Conservation (phyloP, 2,888 invertebrate genomes). For the Lissocephala sabroskyi region DNA sequence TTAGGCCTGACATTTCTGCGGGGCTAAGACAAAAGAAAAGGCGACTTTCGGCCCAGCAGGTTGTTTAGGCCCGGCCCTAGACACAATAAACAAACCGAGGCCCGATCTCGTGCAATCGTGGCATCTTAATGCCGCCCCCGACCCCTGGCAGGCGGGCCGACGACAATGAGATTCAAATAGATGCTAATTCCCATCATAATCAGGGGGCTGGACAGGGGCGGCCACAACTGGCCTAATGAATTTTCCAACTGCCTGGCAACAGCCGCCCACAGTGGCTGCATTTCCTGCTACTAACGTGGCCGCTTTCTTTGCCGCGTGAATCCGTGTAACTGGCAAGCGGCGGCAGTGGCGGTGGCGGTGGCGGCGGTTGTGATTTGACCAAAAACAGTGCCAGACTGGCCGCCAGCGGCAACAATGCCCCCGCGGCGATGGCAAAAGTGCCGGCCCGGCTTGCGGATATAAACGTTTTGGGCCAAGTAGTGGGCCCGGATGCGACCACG, state of each 20-base stretch:
- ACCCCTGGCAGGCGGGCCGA: too few species aligned
- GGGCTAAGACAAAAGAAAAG: background rate
- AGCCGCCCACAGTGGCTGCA: slow-evolving; percentile 7
- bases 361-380: slow-evolving; percentile 43
- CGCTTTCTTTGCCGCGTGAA: slow-evolving; percentile 60
- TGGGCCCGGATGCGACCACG: slow-evolving; percentile 47
- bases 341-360: background rate
- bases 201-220: too few species aligned
- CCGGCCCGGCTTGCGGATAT: slow-evolving; percentile 49
- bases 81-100: slow-evolving; percentile 6
- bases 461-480: slow-evolving; percentile 55
- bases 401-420: background rate
- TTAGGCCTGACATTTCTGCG: slow-evolving; percentile 37
- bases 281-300: slow-evolving; percentile 45
- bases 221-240: slow-evolving; percentile 1
- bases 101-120: slow-evolving; percentile 41
- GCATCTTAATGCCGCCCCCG: slow-evolving; percentile 45
- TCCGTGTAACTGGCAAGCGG: slow-evolving; percentile 54
- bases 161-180: slow-evolving; percentile 51
- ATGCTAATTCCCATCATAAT: slow-evolving; percentile 58
- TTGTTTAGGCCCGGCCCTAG: background rate
- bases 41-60: background rate
- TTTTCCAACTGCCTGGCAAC: background rate
- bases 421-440: background rate
- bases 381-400: slow-evolving; percentile 45